These are phyloP conservation scores for Sapayoa aenigma DNA, from an alignment of 2,113 vertebrate genomes.

Conservation along the genomic window DNA sequence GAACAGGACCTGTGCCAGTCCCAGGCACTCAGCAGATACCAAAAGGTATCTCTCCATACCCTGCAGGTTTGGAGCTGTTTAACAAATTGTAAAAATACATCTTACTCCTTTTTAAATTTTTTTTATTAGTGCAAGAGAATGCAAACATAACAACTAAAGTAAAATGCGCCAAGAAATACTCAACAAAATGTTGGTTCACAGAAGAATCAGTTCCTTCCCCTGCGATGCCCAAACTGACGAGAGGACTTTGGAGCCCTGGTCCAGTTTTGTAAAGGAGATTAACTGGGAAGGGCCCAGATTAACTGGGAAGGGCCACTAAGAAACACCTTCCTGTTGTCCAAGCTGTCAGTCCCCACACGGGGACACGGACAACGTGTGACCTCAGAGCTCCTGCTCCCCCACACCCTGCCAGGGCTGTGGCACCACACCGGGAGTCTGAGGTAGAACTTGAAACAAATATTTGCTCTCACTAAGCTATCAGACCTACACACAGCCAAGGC, in stretches of 20 bases:
- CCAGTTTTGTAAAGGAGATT: not conserved
- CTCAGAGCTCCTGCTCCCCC: not conserved
- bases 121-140: not conserved
- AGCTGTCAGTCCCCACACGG: not conserved
- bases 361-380: not conserved
- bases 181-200: not conserved
- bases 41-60: not conserved
- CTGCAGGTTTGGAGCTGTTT: not conserved
- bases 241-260: not conserved
- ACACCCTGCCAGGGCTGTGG: not conserved
- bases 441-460: not conserved
- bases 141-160: not conserved
- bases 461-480: not conserved
- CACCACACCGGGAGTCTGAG: not conserved
- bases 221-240: fast-evolving
- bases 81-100: not conserved
- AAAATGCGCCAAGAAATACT: not conserved
- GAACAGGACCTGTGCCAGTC: not conserved
- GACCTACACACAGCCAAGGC: not conserved
- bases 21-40: not conserved
- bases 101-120: not conserved
- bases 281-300: not conserved
- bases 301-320: not conserved
- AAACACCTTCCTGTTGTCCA: not conserved
- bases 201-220: fast-evolving